Conservation (phyloP, 1,140 invertebrate genomes). For the Delia radicum region DNA sequence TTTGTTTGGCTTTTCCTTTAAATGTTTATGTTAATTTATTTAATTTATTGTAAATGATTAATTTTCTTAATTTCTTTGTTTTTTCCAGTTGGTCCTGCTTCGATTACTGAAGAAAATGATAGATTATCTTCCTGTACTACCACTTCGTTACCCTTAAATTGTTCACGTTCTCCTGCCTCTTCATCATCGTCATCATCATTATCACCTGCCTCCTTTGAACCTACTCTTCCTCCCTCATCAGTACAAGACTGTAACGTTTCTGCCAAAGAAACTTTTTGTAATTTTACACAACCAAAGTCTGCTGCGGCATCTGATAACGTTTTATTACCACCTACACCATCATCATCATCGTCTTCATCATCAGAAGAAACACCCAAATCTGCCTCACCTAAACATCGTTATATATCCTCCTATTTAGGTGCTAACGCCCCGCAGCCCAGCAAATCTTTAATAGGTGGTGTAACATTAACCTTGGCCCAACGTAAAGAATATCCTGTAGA, state of each 20-base stretch:
- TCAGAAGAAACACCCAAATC: slow-evolving; percentile 13
- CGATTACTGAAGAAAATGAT: background rate
- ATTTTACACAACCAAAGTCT: background rate
- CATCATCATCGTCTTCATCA: too few relatives aligned
- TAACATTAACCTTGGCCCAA: slow-evolving; percentile 73
- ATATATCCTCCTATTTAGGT: slow-evolving; percentile 75
- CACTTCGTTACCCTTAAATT: background rate
- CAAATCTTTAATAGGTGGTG: slow-evolving; percentile 65
- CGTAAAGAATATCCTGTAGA: slow-evolving; percentile 74
- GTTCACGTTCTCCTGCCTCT: background rate
- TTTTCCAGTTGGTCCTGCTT: background rate
- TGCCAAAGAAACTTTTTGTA: background rate
- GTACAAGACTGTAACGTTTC: background rate
- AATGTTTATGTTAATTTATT: background rate
- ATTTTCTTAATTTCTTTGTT: background rate
- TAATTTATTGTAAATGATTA: background rate
- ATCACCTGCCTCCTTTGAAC: background rate
- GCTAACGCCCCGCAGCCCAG: slow-evolving; percentile 59
- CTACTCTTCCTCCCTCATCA: background rate
- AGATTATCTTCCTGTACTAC: background rate
- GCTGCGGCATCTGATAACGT: background rate
- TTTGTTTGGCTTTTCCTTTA: background rate
- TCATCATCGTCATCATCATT: background rate
- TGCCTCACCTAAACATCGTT: slow-evolving; percentile 59
- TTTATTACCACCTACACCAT: background rate